Evolutionary conservation across 2,888 invertebrate genomes (phyloP).

Genomic region (Temnothorax rugatulus): DNA sequence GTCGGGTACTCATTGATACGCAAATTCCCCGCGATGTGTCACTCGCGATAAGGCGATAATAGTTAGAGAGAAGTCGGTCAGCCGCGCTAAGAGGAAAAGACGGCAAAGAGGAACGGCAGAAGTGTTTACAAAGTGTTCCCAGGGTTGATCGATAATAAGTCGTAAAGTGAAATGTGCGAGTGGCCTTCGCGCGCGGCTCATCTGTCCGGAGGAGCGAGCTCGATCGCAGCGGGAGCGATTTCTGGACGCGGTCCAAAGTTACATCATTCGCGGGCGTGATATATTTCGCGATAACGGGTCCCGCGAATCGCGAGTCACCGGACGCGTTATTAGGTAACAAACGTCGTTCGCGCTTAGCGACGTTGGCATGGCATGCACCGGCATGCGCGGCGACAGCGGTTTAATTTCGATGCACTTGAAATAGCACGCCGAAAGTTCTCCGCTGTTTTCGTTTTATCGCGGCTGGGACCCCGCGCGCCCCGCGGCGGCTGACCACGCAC

Average conservation of each 20-base stretch:
- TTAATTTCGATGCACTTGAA: slow-evolving; percentile 13
- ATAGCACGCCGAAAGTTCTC: neutral
- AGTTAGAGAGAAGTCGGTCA: neutral
- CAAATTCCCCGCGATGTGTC: slow-evolving; percentile 32
- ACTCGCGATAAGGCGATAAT: slow-evolving; percentile 4
- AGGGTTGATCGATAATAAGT: slow-evolving; percentile 15
- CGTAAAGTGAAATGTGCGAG: neutral
- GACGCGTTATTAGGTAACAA: slow-evolving; percentile 7
- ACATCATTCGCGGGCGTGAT: slow-evolving; percentile 13
- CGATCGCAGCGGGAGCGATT: neutral
- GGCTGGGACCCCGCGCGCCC: neutral
- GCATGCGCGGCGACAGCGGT: neutral
- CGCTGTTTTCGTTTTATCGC: slow-evolving; percentile 2
- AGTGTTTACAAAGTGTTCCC: neutral
- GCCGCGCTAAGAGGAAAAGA: neutral
- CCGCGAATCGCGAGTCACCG: neutral
- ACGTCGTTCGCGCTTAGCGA: neutral
- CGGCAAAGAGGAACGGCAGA: neutral
- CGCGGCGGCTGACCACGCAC: too few relatives aligned
- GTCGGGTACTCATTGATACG: neutral
- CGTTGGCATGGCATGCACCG: neutral
- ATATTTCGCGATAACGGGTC: slow-evolving; percentile 5
- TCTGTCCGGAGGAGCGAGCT: neutral
- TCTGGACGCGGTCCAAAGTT: slow-evolving; percentile 50
- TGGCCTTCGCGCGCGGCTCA: slow-evolving; percentile 10